These are phyloP conservation scores for Zeuzera pyrina DNA, from an alignment of 2,888 invertebrate genomes.

Conservation along the genomic window DNA sequence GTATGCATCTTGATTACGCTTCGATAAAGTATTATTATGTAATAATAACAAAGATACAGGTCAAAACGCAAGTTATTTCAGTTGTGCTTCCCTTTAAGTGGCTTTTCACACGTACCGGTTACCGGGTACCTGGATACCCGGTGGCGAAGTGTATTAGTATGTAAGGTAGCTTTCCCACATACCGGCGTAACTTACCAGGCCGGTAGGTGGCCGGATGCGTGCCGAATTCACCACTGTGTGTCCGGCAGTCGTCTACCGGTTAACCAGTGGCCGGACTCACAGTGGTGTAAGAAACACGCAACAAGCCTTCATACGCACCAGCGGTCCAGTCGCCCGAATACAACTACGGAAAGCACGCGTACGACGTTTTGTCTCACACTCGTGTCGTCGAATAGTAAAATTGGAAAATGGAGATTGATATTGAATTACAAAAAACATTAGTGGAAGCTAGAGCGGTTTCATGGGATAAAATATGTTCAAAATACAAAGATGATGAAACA, in stretches of 20 bases:
- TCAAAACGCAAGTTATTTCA: too few relatives aligned
- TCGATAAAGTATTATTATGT: too few relatives aligned
- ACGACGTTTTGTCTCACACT: background rate
- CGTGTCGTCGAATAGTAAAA: background rate
- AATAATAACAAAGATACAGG: too few relatives aligned
- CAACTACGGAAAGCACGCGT: background rate
- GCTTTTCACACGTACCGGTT: conserved; percentile 1
- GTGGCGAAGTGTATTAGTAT: background rate
- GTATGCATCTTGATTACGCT: too few relatives aligned
- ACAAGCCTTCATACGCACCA: background rate
- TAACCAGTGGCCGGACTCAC: background rate
- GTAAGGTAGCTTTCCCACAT: too few relatives aligned
- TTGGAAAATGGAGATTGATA: background rate
- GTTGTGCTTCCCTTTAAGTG: background rate
- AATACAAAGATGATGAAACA: conserved; percentile 1
- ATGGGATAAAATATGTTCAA: background rate
- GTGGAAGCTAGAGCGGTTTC: conserved; percentile 1
- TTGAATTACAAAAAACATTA: background rate
- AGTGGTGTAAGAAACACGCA: background rate
- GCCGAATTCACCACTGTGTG: background rate
- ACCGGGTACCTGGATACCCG: conserved; percentile 1
- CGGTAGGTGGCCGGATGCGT: background rate
- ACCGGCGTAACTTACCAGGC: background rate
- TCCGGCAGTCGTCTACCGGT: background rate
- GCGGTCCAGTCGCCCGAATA: too few relatives aligned